Base-by-base conservation (phyloP, 2,113 vertebrate genomes). In the Chitala chitala region DNA sequence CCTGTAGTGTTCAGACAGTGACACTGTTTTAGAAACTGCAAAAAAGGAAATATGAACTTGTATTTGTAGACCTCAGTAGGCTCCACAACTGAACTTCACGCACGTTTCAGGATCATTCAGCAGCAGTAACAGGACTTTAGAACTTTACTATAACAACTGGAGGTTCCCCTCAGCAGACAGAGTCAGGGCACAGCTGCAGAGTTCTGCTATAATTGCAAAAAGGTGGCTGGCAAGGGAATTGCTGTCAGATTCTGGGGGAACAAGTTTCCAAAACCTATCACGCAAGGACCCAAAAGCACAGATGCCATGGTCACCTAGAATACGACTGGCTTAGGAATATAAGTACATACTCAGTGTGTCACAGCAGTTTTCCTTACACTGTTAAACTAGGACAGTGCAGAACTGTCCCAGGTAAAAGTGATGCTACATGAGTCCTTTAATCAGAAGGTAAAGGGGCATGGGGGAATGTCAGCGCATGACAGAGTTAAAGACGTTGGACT, bases 141-240 rank as follows among this genome's bases (percentile, higher is more conserved):
- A 64, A 17, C 13, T 64, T 15, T 33, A n/a, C n/a, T n/a, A n/a
- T n/a, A n/a, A n/a, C n/a, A n/a, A n/a, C n/a, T n/a, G n/a, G n/a
- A n/a, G n/a, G 13, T n/a, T 54, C 4, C 10, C 9, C 17, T 40
- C 42, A 65, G 6, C 33, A 24, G 63, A 42, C 3, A 2, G 33
- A 63, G 9, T n/a, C 63, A 65, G 61, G 31, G 10, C 17, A 64
- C 15, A 42, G n/a, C 20, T 22, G 5, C 33, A 42, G 7, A 40
- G n/a, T n/a, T n/a, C 17, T 26, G 17, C 29, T 33, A 36, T 10
- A 73, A 61, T 72, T 72, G 78, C 77, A 9, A 1, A 82, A 81
- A 83, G 84, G 80, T 90, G 89, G 86, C 88, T 90, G 87, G 90
- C 89, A 89, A 87, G 70, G 82, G 75, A 78, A 78, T 63, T 78